Evolutionary conservation across 1,140 invertebrate species (phyloP), one percentile per base, ranked within the genome.

Genomic region (Scaptomyza graminum): DNA sequence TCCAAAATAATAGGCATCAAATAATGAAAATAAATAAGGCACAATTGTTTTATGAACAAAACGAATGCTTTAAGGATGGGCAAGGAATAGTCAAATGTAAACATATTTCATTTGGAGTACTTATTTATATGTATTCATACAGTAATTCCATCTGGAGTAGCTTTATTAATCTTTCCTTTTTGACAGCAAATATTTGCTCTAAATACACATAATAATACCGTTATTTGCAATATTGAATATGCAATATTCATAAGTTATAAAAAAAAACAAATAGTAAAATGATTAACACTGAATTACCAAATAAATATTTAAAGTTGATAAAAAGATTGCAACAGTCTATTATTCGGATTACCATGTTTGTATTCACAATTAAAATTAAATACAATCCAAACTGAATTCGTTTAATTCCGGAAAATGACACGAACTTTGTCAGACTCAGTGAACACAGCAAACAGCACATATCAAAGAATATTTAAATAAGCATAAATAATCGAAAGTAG

Each of bases 331-430:
- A n/a, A 11, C 34, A 11, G 34, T 28, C 28, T 6, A 28, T 52
- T 54, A 37, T 34, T 16, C 5, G 13, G 22, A 46, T 44, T 57
- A 15, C 43, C 12, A 46, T 44, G 28, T 31, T 44, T 34, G 22
- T 31, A 57, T 31, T 57, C 12, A 16, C 28, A 46, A 46, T 46
- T 46, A 31, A 12, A 31, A 46, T 31, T 7, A n/a, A n/a, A n/a
- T n/a, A n/a, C n/a, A n/a, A 31, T 46, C 22, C 11, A 28, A 54
- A 28, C 43, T 6, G 41, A 56, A 13, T 57, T 65, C 31, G 55
- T 55, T 65, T 39, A 65, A 56, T 64, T 5, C 59, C 59, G 59
- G 49, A n/a, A 54, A 64, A 44, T 64, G 43, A 13, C 56, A 34
- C 43, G 12, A 15, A 59, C 47, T 59, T 34, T 47, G 43, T 64